Conservation (phyloP, 2,797 vertebrate genomes). For the Dallia pectoralis region DNA sequence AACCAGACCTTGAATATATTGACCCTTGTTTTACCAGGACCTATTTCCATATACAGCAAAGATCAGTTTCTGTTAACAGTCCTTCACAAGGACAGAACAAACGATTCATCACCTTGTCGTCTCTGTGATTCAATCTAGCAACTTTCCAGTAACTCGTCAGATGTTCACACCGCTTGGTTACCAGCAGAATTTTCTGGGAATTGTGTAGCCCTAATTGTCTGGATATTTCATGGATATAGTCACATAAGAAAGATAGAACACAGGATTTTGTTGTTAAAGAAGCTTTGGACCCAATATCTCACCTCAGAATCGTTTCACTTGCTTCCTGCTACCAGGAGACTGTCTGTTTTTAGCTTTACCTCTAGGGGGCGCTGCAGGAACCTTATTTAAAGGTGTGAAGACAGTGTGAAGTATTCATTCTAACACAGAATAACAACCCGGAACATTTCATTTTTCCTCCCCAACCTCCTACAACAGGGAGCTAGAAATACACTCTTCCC, state of each 20-base stretch:
- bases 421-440: neutral
- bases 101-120: no score
- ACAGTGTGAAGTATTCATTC: conserved; percentile 23
- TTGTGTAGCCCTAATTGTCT: neutral
- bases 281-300: neutral
- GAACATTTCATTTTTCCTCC: conserved; percentile 3
- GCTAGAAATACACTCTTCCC: no score
- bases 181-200: neutral
- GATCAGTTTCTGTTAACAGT: no score
- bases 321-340: neutral
- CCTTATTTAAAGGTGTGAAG: conserved; percentile 36
- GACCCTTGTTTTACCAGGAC: neutral
- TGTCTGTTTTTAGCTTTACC: conserved; percentile 23
- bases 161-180: neutral
- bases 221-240: neutral
- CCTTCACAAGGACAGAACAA: no score
- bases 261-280: neutral
- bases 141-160: no score
- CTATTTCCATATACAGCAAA: no score
- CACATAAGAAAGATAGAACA: neutral
- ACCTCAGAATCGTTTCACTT: neutral
- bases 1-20: neutral
- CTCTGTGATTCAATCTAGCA: no score
- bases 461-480: neutral
- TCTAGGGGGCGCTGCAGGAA: conserved; percentile 60